Evolutionary conservation across 2,888 invertebrate species (phyloP).

Genomic region (Harpalus rubripes): DNA sequence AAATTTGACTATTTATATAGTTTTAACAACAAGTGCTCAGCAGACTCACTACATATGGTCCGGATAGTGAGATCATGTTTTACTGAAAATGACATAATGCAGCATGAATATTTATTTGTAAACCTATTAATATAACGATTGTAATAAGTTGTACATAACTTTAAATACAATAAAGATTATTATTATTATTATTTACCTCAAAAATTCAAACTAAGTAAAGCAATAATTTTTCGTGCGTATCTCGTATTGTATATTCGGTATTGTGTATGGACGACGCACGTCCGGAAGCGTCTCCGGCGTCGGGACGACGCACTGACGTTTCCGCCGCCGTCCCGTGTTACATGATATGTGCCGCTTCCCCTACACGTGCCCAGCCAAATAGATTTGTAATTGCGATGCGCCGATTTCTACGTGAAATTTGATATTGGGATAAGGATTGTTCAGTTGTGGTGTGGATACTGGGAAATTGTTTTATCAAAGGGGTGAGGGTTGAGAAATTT

Average conservation of each 20-base stretch:
- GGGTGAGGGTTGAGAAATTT: too few relatives aligned
- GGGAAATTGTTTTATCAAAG: background rate
- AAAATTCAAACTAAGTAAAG: background rate
- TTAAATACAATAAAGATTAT: too few relatives aligned
- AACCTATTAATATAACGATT: too few relatives aligned
- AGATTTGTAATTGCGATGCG: conserved; percentile 28
- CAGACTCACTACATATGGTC: too few relatives aligned
- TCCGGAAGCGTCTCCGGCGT: conserved; percentile 20
- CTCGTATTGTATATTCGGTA: background rate
- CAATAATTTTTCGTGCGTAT: background rate
- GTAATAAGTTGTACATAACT: too few relatives aligned
- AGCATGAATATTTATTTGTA: too few relatives aligned
- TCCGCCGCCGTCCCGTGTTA: conserved; percentile 21
- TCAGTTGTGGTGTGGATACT: background rate
- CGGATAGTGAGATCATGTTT: too few relatives aligned
- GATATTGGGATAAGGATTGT: background rate
- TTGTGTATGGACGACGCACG: conserved; percentile 4
- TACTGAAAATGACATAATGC: too few relatives aligned
- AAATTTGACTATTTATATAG: too few relatives aligned
- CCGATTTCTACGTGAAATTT: conserved; percentile 8
- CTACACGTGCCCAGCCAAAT: conserved; percentile 7
- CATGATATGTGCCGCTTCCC: conserved; percentile 18
- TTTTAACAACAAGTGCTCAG: too few relatives aligned
- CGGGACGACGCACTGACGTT: conserved; percentile 15
- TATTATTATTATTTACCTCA: too few relatives aligned